A percentile compares a stretch with the other conserved stretches of the same genome.
phyloP scores from a whole-genome alignment of 37 sponge, comb jelly and placozoan genomes.

The Geodia barretti region DNA sequence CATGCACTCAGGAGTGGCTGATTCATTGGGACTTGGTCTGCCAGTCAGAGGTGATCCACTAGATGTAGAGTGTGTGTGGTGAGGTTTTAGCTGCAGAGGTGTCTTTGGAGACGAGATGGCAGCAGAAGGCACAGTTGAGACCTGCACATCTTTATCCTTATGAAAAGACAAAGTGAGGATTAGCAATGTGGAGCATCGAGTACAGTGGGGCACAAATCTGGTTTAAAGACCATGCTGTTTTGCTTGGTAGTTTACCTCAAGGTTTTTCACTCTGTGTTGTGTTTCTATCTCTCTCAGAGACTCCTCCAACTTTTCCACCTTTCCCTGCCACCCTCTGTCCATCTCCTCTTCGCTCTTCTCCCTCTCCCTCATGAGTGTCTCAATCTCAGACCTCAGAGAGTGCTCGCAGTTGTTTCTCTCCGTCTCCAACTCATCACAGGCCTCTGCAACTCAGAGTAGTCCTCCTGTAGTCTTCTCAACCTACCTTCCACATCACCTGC shows the following conservation, averaged over 20 bases:
- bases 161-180: too few species aligned
- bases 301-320: slow-evolving; percentile 4
- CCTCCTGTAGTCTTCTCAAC: slow-evolving; percentile 39
- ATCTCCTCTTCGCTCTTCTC: background rate
- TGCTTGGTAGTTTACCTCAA: background rate
- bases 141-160: too few species aligned
- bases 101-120: too few species aligned
- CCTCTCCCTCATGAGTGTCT: background rate
- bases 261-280: background rate
- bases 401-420: background rate
- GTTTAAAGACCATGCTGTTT: background rate
- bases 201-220: too few species aligned
- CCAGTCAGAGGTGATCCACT: too few species aligned
- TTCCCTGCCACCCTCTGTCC: background rate
- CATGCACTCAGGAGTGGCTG: too few species aligned
- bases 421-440: slow-evolving; percentile 20
- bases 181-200: too few species aligned
- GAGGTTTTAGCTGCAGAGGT: too few species aligned
- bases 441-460: slow-evolving; percentile 36
- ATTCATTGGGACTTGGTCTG: too few species aligned
- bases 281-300: slow-evolving; percentile 21
- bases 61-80: too few species aligned
- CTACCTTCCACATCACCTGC: slow-evolving; percentile 29
- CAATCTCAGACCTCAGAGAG: background rate
- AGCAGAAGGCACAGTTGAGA: too few species aligned